A percentile compares a stretch with the other conserved stretches of the same genome.
phyloP scores from a whole-genome alignment of 2,113 vertebrate genomes.

The Rynchops niger region DNA sequence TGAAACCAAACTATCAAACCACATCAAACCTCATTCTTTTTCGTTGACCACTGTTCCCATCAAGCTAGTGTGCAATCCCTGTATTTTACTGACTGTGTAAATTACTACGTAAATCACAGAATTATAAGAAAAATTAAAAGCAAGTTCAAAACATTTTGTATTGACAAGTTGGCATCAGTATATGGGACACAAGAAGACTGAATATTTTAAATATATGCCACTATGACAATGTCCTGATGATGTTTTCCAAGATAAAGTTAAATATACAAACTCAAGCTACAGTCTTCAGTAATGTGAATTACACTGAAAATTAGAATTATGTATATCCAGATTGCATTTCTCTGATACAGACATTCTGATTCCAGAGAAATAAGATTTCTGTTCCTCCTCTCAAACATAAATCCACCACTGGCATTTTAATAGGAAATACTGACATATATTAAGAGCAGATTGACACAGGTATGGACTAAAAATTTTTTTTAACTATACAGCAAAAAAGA shows the following conservation, averaged over 20 bases:
- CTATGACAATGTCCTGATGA: not conserved
- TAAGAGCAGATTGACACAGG: not conserved
- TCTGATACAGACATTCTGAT: not conserved
- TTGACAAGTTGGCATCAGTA: not conserved
- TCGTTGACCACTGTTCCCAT: not conserved
- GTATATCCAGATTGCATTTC: not conserved
- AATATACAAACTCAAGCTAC: not conserved
- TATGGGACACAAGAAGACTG: not conserved
- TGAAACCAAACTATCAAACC: not conserved
- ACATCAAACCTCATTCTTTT: not conserved
- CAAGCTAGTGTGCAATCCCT: not conserved
- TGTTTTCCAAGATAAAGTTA: not conserved
- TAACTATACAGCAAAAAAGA: not conserved
- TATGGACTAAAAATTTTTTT: not conserved
- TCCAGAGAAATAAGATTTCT: not conserved
- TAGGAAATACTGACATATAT: not conserved
- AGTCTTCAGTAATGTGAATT: not conserved
- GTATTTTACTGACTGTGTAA: not conserved
- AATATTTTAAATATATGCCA: not conserved
- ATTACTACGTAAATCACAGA: not conserved
- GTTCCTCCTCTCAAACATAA: not conserved
- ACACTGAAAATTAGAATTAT: not conserved
- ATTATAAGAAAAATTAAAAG: not conserved
- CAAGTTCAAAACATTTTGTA: not conserved
- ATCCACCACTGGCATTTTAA: not conserved